Percentiles rank a stretch among this genome's conserved stretches.
Conservation (phyloP, 92 coral and sea anemone species). For the Heteractis magnifica region DNA sequence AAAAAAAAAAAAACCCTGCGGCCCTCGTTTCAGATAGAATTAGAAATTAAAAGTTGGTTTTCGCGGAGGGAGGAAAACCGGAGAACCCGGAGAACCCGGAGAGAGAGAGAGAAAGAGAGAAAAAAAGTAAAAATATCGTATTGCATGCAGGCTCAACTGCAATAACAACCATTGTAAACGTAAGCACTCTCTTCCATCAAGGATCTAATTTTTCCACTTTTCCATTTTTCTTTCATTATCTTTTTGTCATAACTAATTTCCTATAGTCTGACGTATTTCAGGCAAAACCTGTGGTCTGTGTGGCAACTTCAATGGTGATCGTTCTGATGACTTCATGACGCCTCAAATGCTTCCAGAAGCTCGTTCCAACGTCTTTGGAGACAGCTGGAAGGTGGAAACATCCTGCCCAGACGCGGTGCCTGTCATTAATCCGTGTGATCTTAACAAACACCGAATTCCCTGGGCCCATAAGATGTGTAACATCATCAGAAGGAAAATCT, state of each 20-base stretch:
- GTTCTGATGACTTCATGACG: conserved; percentile 81
- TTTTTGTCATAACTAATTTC: neutral
- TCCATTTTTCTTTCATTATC: neutral
- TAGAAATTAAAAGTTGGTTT: too few species aligned
- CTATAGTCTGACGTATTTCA: conserved; percentile 11
- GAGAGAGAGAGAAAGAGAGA: too few species aligned
- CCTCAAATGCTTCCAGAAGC: conserved; percentile 86
- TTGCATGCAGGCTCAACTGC: too few species aligned
- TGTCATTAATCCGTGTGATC: conserved; percentile 71
- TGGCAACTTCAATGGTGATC: conserved; percentile 84
- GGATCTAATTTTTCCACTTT: neutral
- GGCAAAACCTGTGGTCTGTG: conserved; percentile 85
- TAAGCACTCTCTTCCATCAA: too few species aligned
- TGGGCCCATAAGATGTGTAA: conserved; percentile 98
- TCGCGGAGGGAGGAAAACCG: too few species aligned
- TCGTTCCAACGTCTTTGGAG: conserved; percentile 76
- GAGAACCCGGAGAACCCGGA: too few species aligned
- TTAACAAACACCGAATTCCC: conserved; percentile 74
- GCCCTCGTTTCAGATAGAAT: too few species aligned
- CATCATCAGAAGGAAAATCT: conserved; percentile 73
- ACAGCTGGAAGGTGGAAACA: conserved; percentile 85
- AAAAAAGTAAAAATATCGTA: too few species aligned
- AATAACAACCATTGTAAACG: too few species aligned
- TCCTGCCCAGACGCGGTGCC: conserved; percentile 77
- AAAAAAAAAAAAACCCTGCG: too few species aligned